Conservation (phyloP, 2,797 vertebrate genomes). For the Synanceia verrucosa region DNA sequence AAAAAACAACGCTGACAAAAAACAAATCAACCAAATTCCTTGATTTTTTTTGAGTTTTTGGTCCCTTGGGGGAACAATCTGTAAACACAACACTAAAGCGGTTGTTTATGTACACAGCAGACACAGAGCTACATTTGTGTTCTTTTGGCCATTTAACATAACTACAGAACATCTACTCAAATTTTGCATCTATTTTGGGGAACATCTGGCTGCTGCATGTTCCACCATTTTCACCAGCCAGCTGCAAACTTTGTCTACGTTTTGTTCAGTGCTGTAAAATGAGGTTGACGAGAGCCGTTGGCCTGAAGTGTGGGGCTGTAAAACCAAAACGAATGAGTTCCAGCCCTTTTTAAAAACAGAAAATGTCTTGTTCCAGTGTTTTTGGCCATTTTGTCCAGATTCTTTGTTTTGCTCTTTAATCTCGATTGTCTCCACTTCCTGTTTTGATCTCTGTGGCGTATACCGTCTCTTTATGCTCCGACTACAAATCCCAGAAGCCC, state of each 20-base stretch:
- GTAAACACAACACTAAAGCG: not conserved
- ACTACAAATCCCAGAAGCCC: too few species aligned
- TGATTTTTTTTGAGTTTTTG: not conserved
- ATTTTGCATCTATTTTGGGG: not conserved
- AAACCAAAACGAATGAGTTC: not conserved
- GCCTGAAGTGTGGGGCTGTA: not conserved
- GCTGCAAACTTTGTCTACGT: not conserved
- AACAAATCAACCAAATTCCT: not conserved
- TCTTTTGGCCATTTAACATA: not conserved
- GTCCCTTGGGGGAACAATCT: not conserved
- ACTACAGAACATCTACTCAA: not conserved
- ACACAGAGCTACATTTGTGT: not conserved
- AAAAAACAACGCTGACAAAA: slow-evolving; percentile 6
- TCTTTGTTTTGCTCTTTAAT: too few species aligned
- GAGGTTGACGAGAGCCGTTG: not conserved
- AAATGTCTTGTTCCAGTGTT: too few species aligned
- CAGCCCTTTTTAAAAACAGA: too few species aligned
- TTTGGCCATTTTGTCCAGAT: too few species aligned
- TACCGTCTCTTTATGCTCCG: too few species aligned
- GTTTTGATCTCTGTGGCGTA: too few species aligned
- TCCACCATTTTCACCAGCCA: not conserved
- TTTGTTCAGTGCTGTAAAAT: not conserved
- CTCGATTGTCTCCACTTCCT: too few species aligned
- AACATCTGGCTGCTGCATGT: not conserved
- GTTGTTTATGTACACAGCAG: not conserved